Percentiles rank a stretch among this genome's conserved stretches.
Conservation (phyloP, 2,113 vertebrate species). For the Galeopterus variegatus region DNA sequence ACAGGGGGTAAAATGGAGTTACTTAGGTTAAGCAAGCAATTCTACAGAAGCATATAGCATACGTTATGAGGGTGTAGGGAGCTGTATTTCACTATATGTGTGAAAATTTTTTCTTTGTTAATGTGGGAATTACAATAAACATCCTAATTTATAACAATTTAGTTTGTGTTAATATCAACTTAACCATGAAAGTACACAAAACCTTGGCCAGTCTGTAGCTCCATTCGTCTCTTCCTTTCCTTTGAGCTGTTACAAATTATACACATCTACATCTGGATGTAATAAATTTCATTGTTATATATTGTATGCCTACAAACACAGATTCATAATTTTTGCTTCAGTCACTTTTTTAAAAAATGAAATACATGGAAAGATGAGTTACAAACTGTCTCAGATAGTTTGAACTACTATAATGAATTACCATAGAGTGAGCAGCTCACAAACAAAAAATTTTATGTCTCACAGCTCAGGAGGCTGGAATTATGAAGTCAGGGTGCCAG, state of each 20-base stretch:
- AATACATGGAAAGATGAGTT: no score
- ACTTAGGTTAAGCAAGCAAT: no score
- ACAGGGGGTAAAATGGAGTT: no score
- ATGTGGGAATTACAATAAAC: neutral
- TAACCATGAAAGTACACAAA: neutral
- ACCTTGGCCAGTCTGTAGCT: neutral
- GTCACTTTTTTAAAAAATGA: neutral
- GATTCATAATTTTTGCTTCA: neutral
- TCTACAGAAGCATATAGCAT: no score
- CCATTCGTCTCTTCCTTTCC: neutral
- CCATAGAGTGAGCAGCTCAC: no score
- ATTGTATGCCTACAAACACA: no score
- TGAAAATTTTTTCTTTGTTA: neutral
- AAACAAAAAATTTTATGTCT: neutral
- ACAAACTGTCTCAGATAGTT: neutral
- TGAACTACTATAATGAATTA: neutral
- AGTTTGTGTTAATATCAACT: neutral
- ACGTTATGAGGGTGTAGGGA: no score
- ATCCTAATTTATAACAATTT: neutral
- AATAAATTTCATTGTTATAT: neutral
- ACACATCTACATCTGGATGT: neutral
- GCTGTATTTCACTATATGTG: no score
- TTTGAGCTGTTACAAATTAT: neutral
- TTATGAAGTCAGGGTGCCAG: no score
- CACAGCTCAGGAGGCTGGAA: neutral